These are phyloP conservation scores for Epiblema foenella DNA, from an alignment of 2,888 invertebrate genomes.

Conservation along the genomic window DNA sequence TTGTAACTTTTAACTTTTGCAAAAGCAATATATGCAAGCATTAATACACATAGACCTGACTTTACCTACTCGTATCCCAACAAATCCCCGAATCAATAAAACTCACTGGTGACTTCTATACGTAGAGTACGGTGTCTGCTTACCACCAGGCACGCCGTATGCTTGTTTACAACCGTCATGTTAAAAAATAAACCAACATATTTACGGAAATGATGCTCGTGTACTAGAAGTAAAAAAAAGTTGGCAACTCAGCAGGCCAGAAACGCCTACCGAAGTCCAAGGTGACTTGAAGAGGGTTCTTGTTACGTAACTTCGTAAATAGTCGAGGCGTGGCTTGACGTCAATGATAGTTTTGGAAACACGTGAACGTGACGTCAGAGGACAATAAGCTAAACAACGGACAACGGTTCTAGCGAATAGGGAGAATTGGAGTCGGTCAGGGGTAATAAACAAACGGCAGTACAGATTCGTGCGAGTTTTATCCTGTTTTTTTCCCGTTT, in stretches of 20 bases:
- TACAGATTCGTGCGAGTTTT: background rate
- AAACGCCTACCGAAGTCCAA: slow-evolving; percentile 39
- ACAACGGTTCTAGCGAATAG: no score
- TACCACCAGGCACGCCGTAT: no score
- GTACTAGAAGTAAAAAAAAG: background rate
- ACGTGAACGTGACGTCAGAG: slow-evolving; percentile 17
- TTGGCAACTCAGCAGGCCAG: background rate
- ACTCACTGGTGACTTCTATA: no score
- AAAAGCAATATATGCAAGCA: no score
- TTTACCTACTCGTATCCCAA: no score
- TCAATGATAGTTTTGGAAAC: slow-evolving; percentile 23
- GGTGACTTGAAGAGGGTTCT: slow-evolving; percentile 34
- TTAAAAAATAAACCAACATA: no score
- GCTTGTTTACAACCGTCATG: no score
- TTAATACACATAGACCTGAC: no score
- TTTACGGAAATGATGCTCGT: no score
- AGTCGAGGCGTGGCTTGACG: slow-evolving; percentile 37
- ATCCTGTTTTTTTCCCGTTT: background rate
- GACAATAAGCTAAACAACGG: slow-evolving; percentile 4
- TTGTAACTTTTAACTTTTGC: no score
- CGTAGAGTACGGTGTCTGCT: no score
- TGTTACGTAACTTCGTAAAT: slow-evolving; percentile 35
- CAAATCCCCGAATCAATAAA: no score
- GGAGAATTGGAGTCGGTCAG: background rate
- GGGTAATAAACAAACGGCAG: background rate